A percentile compares a stretch with the other conserved stretches of the same genome.
phyloP scores from a whole-genome alignment of 2,888 invertebrate genomes.

The Eucera pruinosa region DNA sequence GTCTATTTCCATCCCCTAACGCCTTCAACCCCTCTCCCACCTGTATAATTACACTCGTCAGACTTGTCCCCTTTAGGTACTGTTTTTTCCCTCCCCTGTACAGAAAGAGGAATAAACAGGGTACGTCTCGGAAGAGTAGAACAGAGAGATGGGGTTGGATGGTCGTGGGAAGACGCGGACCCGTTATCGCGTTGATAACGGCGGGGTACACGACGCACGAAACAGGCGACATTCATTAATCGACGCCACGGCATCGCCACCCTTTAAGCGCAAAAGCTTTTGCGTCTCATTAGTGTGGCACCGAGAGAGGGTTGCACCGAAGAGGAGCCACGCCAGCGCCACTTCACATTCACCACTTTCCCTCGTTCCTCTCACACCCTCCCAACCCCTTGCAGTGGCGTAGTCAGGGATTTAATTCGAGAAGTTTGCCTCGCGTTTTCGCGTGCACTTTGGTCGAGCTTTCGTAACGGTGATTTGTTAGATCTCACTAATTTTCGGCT shows the following conservation, averaged over 20 bases:
- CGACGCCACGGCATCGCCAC: slow-evolving; percentile 59
- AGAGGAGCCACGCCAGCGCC: slow-evolving; percentile 51
- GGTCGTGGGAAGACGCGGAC: background rate
- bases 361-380: background rate
- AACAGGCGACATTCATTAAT: slow-evolving; percentile 68
- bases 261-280: slow-evolving; percentile 66
- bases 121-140: slow-evolving; percentile 6
- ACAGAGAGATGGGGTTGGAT: background rate
- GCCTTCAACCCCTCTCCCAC: background rate
- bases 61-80: slow-evolving; percentile 12
- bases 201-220: slow-evolving; percentile 32
- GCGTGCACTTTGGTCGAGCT: background rate
- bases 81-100: slow-evolving; percentile 11
- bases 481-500: slow-evolving; percentile 3
- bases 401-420: slow-evolving; percentile 34
- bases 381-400: slow-evolving; percentile 30
- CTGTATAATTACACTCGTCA: slow-evolving; percentile 35
- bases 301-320: slow-evolving; percentile 49
- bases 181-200: slow-evolving; percentile 62
- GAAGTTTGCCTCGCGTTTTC: slow-evolving; percentile 10
- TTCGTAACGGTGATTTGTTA: too few species aligned
- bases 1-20: background rate
- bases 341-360: slow-evolving; percentile 42
- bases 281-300: slow-evolving; percentile 68
- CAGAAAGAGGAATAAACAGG: background rate